Evolutionary conservation across 2,888 invertebrate genomes (phyloP), one percentile per base, ranked within the genome.

Genomic region (Hemithea aestivaria): DNA sequence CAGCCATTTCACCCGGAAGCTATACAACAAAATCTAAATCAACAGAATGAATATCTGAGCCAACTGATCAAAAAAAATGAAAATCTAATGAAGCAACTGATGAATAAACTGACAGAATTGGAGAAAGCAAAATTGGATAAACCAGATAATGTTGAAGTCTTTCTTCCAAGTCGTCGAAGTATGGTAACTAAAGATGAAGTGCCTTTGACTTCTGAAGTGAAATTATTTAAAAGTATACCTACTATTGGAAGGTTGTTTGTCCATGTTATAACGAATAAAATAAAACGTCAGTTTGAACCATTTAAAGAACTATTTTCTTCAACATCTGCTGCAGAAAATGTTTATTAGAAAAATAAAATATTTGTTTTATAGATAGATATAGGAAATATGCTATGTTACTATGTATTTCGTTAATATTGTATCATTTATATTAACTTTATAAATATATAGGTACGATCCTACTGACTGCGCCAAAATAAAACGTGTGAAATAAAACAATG

Each of bases 1-100:
- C 51, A 2, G 49, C 40, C 40, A 7, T 27, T 27, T 43, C 47
- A 45, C 45, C 30, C 20, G 12, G 49, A 62, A 5, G 74, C 71
- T 38, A 47, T 81, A 8, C 72, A 73, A 49, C 68, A 78, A 3
- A 73, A 70, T 37, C 44, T 81, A 21, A 54, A 66, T 24, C 59
- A 77, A 35, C 78, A 82, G 20, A 63, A 64, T 7, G 72, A 73
- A 59, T 73, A 71, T 0, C 54, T 82, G 35, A 75, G 77, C 29
- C 57, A 68, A 32, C 46, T 84, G 9, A 35, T 75, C 1, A 53
- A 69, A 40, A 41, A 29, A 0, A 69, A 62, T 25, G 68, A 65
- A 41, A 65, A 69, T 2, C 31, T 71, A 1, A 59, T 58, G 1
- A 66, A 67, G 40, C 48, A 53, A 9, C 45, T 82, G 5, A 51